Evolutionary conservation across 2,797 vertebrate species (phyloP).

Genomic region (Hypotaenidia okinawae): DNA sequence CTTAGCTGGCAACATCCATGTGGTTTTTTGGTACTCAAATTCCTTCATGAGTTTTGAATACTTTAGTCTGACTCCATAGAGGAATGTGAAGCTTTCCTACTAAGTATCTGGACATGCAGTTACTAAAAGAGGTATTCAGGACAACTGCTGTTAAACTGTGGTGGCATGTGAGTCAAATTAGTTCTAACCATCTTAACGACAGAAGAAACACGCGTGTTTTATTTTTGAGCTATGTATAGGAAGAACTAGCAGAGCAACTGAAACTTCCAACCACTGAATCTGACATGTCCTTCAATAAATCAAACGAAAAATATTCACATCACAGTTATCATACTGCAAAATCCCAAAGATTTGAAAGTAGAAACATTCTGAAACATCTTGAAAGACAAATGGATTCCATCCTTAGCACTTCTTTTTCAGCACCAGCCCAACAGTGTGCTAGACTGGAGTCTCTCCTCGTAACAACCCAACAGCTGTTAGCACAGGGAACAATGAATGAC

Average conservation of each 20-base stretch:
- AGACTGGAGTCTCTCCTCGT: not conserved
- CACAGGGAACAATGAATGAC: constrained; percentile 1
- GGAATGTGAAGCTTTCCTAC: not conserved
- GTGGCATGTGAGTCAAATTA: not conserved
- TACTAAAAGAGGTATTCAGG: not conserved
- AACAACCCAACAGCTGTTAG: constrained; percentile 15
- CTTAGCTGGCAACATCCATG: not conserved
- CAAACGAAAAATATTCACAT: not conserved
- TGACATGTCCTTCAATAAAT: not conserved
- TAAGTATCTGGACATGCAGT: not conserved
- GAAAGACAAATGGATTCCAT: not conserved
- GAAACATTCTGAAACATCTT: not conserved
- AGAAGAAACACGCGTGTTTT: not conserved
- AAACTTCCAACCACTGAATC: not conserved
- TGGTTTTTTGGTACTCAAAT: not conserved
- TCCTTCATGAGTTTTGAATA: not conserved
- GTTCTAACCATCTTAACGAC: not conserved
- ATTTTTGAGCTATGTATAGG: not conserved
- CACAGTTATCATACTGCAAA: not conserved
- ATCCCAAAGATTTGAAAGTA: not conserved
- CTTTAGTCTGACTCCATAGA: not conserved
- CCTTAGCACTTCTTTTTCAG: not conserved
- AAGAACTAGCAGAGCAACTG: not conserved
- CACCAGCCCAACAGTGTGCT: not conserved
- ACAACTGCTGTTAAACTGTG: not conserved